Conservation (phyloP, 2,797 vertebrate species). For the Betta splendens region DNA sequence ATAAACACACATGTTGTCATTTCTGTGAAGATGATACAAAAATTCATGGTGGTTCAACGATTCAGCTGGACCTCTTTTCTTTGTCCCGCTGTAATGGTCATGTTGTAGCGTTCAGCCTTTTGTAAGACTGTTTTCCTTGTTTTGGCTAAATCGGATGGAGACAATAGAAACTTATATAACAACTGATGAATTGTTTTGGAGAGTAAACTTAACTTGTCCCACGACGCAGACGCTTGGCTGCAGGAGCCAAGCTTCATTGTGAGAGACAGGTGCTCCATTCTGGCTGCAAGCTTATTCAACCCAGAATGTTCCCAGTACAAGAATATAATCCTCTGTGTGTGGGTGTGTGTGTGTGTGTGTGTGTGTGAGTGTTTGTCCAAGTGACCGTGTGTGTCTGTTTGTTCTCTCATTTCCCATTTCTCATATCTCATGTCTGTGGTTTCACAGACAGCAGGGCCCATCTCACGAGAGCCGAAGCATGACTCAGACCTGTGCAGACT, state of each 20-base stretch:
- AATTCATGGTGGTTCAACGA: background rate
- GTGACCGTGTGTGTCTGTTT: slow-evolving; percentile 54
- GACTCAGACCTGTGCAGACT: slow-evolving; percentile 78
- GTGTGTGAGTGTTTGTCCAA: slow-evolving; percentile 37
- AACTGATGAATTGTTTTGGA: background rate
- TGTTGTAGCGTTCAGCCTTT: no score
- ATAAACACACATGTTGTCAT: no score
- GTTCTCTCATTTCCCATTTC: slow-evolving; percentile 73
- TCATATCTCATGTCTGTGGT: slow-evolving; percentile 73
- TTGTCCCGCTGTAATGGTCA: no score
- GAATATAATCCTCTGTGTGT: slow-evolving; percentile 32
- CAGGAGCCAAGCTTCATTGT: slow-evolving; percentile 39
- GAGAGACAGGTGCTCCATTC: slow-evolving; percentile 61
- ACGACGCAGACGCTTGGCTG: slow-evolving; percentile 23
- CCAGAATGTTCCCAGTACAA: slow-evolving; percentile 47
- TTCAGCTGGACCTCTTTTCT: no score
- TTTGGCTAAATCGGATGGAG: background rate
- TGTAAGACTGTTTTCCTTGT: background rate
- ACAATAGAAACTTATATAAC: background rate
- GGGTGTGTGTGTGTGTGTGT: slow-evolving; percentile 10
- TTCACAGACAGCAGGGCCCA: slow-evolving; percentile 71
- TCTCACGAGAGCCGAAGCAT: slow-evolving; percentile 75
- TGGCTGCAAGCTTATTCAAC: slow-evolving; percentile 45
- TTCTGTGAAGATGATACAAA: background rate
- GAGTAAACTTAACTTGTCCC: slow-evolving; percentile 21